Base-by-base conservation (phyloP, 2,888 invertebrate genomes). In the Drosophila paranaensis region DNA sequence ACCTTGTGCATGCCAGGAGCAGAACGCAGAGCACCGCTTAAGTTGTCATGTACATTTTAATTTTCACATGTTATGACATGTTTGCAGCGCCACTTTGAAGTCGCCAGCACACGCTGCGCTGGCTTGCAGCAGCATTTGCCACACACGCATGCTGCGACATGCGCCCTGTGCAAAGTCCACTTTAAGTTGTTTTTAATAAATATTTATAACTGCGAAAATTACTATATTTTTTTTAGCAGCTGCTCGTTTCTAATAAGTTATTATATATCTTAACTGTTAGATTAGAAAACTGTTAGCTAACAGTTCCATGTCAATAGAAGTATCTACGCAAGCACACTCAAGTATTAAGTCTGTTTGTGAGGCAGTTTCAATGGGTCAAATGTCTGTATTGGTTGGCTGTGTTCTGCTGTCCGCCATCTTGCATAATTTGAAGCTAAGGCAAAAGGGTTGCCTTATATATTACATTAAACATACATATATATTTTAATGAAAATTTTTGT, bases 21-120 rank as follows among this genome's bases (percentile, higher is more conserved):
- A 55, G 66, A 55, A 60, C 50, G 53, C 51, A 25, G 51, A 14
- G 14, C 65, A 72, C 55, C 81, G 88, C 77, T 84, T 84, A 88
- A 88, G 86, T 82, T 84, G 88, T 75, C 88, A 77, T 82, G 82
- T 85, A 82, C 81, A 84, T 88, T 88, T 88, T 85, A 85, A 84
- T 84, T 84, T 84, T 71, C 82, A 73, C 86, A 81, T 84, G 88
- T 84, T 84, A 79, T 88, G 84, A 85, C 81, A 82, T 85, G 77
- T 77, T 80, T 69, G 77, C 62, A 69, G 61, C 60, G 74, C 46
- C 57, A 77, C 83, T 84, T 82, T 80, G 69, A 81, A 70, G 73
- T 69, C 74, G 60, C 51, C 39, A 48, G 56, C 51, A 30, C 27
- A 48, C 20, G 20, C 20, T 20, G 20, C 14, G 14, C 0, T 30